Conservation (phyloP, 2,113 vertebrate species). For the Brachirus orientalis region DNA sequence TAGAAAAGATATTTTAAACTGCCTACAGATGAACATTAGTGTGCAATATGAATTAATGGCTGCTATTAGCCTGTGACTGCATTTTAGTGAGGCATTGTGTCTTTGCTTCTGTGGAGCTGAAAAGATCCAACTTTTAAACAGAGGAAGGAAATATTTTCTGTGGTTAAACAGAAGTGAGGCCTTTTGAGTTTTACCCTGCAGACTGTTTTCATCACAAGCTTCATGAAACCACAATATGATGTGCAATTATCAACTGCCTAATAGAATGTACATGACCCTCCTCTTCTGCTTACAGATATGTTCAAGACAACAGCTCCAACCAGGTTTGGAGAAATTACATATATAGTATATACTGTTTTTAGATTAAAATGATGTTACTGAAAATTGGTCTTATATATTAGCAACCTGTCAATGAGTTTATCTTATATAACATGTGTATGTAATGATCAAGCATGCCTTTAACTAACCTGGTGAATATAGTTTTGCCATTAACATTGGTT, state of each 20-base stretch:
- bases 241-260: background rate
- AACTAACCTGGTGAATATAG: too few species aligned
- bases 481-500: too few species aligned
- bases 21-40: conserved; percentile 36
- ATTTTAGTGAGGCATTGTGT: conserved; percentile 16
- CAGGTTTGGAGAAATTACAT: conserved; percentile 2
- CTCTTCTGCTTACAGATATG: background rate
- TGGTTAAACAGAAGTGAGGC: conserved; percentile 42
- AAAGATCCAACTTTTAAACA: conserved; percentile 31
- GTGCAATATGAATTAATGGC: conserved; percentile 24
- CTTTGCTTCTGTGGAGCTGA: conserved; percentile 27
- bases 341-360: too few species aligned
- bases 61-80: conserved; percentile 20
- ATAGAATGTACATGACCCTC: background rate
- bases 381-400: too few species aligned
- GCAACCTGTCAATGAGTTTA: too few species aligned
- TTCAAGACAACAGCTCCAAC: background rate
- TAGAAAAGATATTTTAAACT: conserved; percentile 34
- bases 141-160: conserved; percentile 29
- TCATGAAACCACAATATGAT: background rate
- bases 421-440: too few species aligned
- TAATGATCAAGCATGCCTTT: too few species aligned
- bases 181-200: conserved; percentile 23
- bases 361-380: too few species aligned
- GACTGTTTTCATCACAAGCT: conserved; percentile 14